Evolutionary conservation across 2,113 vertebrate species (phyloP).

Genomic region (Archocentrus centrarchus): DNA sequence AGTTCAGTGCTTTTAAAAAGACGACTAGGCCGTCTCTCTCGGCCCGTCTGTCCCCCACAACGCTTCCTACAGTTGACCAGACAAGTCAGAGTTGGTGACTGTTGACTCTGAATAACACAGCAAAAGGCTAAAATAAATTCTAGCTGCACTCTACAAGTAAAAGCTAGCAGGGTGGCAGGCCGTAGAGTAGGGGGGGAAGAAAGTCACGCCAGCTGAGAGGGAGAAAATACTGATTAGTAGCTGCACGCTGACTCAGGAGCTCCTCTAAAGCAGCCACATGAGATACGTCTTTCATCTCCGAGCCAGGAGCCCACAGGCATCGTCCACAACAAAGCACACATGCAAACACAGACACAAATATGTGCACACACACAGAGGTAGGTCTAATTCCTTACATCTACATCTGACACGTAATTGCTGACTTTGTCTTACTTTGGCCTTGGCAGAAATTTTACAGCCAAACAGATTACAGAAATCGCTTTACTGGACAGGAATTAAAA

Average conservation of each 20-base stretch:
- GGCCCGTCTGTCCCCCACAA: background rate
- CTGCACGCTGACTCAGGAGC: constrained; percentile 70
- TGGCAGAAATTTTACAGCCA: constrained; percentile 8
- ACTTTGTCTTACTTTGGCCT: background rate
- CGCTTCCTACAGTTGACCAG: background rate
- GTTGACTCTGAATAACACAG: background rate
- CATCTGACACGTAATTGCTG: constrained; percentile 46
- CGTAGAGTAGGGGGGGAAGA: background rate
- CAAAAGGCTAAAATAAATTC: background rate
- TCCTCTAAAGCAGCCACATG: constrained; percentile 68
- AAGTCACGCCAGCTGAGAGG: constrained; percentile 27
- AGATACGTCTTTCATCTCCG: constrained; percentile 70
- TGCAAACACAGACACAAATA: constrained; percentile 43
- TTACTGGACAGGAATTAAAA: background rate
- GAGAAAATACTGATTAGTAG: constrained; percentile 68
- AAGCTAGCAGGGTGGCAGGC: background rate
- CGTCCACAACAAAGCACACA: constrained; percentile 64
- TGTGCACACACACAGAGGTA: background rate
- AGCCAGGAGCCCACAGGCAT: constrained; percentile 65
- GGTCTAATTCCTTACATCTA: constrained; percentile 7
- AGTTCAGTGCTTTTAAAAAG: background rate
- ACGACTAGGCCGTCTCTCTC: background rate
- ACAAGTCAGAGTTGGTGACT: background rate
- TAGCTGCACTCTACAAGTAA: background rate
- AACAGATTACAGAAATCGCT: constrained; percentile 17